phyloP scores from a whole-genome alignment of 2,888 invertebrate genomes.

The Lacanobia oleracea region DNA sequence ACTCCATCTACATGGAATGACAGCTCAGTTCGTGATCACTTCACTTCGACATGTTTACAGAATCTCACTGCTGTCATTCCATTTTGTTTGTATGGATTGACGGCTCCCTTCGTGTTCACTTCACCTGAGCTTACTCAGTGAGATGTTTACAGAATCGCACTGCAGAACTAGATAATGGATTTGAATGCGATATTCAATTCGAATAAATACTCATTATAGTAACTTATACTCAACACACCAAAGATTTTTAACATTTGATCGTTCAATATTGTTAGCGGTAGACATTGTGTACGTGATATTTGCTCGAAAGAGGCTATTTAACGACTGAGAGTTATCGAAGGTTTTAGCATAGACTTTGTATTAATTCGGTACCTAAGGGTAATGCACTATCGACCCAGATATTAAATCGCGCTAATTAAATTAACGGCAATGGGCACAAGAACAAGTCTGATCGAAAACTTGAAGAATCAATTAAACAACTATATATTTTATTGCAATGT shows the following conservation, averaged over 20 bases:
- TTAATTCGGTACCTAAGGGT: slow-evolving; percentile 28
- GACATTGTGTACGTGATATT: slow-evolving; percentile 61
- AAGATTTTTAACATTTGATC: slow-evolving; percentile 63
- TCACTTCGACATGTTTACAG: no score
- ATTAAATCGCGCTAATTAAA: no score
- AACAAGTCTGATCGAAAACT: not conserved
- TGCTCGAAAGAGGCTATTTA: slow-evolving; percentile 65
- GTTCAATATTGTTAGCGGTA: slow-evolving; percentile 58
- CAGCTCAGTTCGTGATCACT: no score
- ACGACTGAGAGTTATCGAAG: slow-evolving; percentile 58
- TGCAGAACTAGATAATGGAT: not conserved
- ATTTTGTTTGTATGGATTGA: no score
- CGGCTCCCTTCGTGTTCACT: no score
- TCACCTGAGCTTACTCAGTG: no score
- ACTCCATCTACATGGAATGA: no score
- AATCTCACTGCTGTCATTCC: no score
- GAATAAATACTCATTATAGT: slow-evolving; percentile 47
- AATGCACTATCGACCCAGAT: not conserved
- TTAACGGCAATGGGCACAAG: no score
- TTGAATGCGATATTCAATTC: slow-evolving; percentile 1
- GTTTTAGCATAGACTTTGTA: slow-evolving; percentile 28
- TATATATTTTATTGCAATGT: not conserved
- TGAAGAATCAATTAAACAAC: no score
- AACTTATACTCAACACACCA: slow-evolving; percentile 62
- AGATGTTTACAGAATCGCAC: no score